Base-by-base conservation (phyloP, 2,888 invertebrate genomes). In the Ellobium chinense region DNA sequence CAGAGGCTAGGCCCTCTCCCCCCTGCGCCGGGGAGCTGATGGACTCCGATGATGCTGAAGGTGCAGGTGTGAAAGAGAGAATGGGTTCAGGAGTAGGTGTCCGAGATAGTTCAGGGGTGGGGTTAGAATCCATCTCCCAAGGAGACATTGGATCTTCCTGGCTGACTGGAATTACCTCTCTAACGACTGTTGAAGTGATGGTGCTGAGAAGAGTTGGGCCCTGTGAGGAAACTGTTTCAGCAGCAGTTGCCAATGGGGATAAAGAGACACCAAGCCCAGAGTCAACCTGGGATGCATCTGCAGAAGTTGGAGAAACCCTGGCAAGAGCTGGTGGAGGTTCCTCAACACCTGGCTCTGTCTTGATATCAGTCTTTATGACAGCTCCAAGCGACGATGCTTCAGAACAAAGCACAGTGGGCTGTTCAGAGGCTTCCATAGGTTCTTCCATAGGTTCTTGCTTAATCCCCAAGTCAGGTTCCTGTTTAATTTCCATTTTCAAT, bases 111-210 rank as follows among this genome's bases (percentile, higher is more conserved):
- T 75, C 80, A 24, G 80, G 80, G 29, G 80, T 80, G 21, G 80
- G 80, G 60, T 80, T 80, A n/a, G 80, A 80, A 60, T 80, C 80
- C 80, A 80, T 80, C n/a, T 80, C 80, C 80, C 80, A 80, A 0
- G 80, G 75, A 12, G 80, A 75, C 46, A 56, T 69, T 14, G 80
- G 80, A 34, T 80, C 80, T 24, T 79, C 79, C 31, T 69, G 69
- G 21, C 63, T 63, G 24, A 75, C 69, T 27, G 80, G 75, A 7
- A 80, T 75, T 7, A 75, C 62, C 31, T 80, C 75, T 2, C 74
- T 60, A 2, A 63, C 69, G 9, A 75, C 37, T 21, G 68, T 75
- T 14, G 60, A 62, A 24, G 60, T 60, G 27, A 75, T 69, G 62
- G 74, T 80, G 62, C 62, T 75, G 4, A 80, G 75, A 4, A 68